Base-by-base conservation (phyloP, 2,888 invertebrate genomes). In the Scelioninae gen. 1 region DNA sequence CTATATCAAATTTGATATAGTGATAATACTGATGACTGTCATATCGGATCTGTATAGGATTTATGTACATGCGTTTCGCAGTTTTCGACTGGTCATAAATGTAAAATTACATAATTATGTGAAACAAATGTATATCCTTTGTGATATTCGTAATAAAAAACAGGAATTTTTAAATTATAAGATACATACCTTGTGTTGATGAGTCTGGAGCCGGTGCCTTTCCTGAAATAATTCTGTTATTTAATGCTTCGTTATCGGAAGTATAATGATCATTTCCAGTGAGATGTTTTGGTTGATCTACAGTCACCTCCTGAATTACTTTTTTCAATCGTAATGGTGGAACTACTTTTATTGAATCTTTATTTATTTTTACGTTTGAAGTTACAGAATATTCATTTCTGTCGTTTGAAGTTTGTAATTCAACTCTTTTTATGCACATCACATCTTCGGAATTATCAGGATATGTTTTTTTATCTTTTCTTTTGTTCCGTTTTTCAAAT, bases 321-420 rank as follows among this genome's bases (percentile, higher is more conserved):
- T 91, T 91, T 76, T 90, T 91, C 32, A 91, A 40, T 40, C 89
- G 83, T 65, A 91, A 85, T 0, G 91, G 91, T 0, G 91, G 91
- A 40, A 91, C 91, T 10, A 87, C 81, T 81, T 89, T 91, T 3
- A 83, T 31, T n/a, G 40, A 10, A 23, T 75, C 49, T 9, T 62
- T 60, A 34, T 66, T 53, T 5, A 66, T 11, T 29, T 72, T 65
- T 15, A 51, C 56, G 11, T 69, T 77, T 13, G 68, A 62, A 9
- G 69, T 69, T n/a, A 68, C 15, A 13, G 60, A 53, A 29, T 51
- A 66, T 16, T 60, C 62, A 15, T 45, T 62, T 11, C 5, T 60
- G 10, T 77, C 76, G 15, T 0, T 29, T 34, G 55, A 47, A n/a
- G 51, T 66, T 32, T 66, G 49, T n/a, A 66, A 32, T 29, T 76